Percentiles rank a stretch among this genome's conserved stretches.
phyloP scores from a whole-genome alignment of 2,113 vertebrate genomes.

The Phrynosoma blainvillii region DNA sequence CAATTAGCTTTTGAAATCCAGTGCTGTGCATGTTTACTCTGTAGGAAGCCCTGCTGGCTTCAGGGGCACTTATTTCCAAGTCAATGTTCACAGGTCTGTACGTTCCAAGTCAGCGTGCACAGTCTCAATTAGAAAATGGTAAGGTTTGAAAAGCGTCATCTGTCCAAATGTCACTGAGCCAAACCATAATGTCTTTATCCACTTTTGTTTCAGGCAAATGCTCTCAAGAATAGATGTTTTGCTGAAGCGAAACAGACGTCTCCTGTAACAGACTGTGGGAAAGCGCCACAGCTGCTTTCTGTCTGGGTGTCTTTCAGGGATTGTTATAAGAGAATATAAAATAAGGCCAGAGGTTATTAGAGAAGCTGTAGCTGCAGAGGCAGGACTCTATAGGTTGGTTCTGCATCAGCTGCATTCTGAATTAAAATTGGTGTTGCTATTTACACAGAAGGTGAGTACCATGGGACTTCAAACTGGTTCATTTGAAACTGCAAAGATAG shows the following conservation, averaged over 20 bases:
- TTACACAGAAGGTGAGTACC: background rate
- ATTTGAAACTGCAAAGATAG: too few relatives aligned
- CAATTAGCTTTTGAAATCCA: background rate
- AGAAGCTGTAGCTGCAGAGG: background rate
- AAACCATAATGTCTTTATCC: conserved; percentile 1
- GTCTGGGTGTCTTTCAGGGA: background rate
- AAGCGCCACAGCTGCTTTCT: background rate
- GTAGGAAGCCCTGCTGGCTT: background rate
- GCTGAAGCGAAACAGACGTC: background rate
- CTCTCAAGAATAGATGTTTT: background rate
- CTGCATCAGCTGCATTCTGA: background rate
- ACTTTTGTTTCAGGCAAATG: background rate
- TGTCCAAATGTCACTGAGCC: background rate
- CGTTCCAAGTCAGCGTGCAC: background rate
- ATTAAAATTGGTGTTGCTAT: background rate
- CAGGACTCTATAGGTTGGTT: background rate
- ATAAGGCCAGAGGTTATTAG: background rate
- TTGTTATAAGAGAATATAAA: background rate
- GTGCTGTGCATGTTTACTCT: background rate
- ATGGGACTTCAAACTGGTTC: too few relatives aligned
- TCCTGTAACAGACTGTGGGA: background rate
- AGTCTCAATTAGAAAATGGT: background rate
- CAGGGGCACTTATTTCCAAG: background rate
- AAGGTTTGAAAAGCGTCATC: conserved; percentile 1
- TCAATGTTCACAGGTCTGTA: background rate